Conservation (phyloP, 2,888 invertebrate genomes). For the Ennomos quercinarius region DNA sequence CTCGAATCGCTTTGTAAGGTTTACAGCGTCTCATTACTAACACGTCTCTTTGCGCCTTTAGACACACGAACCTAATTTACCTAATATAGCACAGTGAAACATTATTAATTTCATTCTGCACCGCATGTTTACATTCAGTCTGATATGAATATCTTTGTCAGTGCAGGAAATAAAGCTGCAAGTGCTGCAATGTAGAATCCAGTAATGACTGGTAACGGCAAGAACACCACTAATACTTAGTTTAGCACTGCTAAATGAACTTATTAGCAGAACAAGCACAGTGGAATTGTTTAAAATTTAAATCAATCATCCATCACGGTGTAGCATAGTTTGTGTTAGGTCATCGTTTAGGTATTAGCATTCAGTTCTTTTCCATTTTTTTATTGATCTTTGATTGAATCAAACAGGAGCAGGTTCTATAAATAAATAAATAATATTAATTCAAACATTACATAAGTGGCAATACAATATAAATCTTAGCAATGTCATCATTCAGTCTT, state of each 20-base stretch:
- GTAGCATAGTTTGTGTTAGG: not conserved
- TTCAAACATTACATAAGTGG: too few species aligned
- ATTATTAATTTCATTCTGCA: too few species aligned
- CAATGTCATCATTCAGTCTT: too few species aligned
- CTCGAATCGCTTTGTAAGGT: slow-evolving; percentile 26
- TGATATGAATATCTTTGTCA: slow-evolving; percentile 3
- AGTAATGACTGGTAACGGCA: slow-evolving; percentile 7
- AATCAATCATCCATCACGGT: slow-evolving; percentile 1
- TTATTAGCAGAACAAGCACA: slow-evolving; percentile 1
- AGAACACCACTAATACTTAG: slow-evolving; percentile 10
- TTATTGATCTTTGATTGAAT: too few species aligned
- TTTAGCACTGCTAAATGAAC: slow-evolving; percentile 3
- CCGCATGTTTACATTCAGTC: not conserved
- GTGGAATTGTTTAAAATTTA: slow-evolving; percentile 10
- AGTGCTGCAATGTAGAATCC: not conserved
- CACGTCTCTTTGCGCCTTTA: slow-evolving; percentile 22
- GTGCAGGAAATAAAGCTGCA: too few species aligned
- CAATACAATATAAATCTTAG: too few species aligned
- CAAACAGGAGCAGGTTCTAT: too few species aligned
- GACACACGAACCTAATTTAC: slow-evolving; percentile 17
- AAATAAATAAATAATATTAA: too few species aligned
- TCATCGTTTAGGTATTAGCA: not conserved
- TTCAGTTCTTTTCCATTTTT: slow-evolving; percentile 4
- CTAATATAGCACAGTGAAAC: slow-evolving; percentile 17
- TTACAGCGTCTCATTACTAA: slow-evolving; percentile 20